Base-by-base conservation (phyloP, 2,113 vertebrate species). In the Polypterus senegalus region DNA sequence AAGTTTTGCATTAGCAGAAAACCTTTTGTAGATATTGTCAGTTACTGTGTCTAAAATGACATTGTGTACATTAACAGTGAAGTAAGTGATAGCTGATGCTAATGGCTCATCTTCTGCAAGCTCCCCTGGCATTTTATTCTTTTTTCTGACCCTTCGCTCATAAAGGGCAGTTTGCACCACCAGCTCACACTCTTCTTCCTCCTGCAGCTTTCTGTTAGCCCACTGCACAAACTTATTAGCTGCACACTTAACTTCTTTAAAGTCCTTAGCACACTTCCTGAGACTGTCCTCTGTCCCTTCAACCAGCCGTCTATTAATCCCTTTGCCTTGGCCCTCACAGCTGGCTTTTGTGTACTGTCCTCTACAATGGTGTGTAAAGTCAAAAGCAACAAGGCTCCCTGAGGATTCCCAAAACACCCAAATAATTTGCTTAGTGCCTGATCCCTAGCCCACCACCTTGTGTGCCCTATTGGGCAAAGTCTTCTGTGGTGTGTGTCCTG, bases 171-270 rank as follows among this genome's bases (percentile, higher is more conserved):
- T 46, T 27, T 56, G 48, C 9, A 49, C 57, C 46, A 49, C 55
- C 4, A 10, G n/a, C 11, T 62, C 62, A 60, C 61, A 66, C 45
- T 61, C 11, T 11, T 60, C 11, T 54, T 68, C 9, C 46, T 66
- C 57, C 44, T 62, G 49, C 46, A 69, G 62, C 44, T 52, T 65
- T 51, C 44, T 62, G 67, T 64, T 69, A 9, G 64, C 57, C 67
- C 59, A 69, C 47, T 56, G 44, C 44, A 65, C 59, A 58, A 64
- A 67, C 11, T 27, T 8, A 46, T 70, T 58, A 61, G 61, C 58
- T 59, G 63, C 64, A 11, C 7, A 60, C 59, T 59, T 47, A 4
- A 66, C 55, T 64, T 9, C 48, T 9, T 63, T 9, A 57, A 61
- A 64, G 64, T 66, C 60, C 55, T 62, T 47, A 4, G 45, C 57